Percentiles rank a stretch among this genome's conserved stretches.
Evolutionary conservation across 2,113 vertebrate genomes (phyloP).

Genomic region (Carassius auratus): DNA sequence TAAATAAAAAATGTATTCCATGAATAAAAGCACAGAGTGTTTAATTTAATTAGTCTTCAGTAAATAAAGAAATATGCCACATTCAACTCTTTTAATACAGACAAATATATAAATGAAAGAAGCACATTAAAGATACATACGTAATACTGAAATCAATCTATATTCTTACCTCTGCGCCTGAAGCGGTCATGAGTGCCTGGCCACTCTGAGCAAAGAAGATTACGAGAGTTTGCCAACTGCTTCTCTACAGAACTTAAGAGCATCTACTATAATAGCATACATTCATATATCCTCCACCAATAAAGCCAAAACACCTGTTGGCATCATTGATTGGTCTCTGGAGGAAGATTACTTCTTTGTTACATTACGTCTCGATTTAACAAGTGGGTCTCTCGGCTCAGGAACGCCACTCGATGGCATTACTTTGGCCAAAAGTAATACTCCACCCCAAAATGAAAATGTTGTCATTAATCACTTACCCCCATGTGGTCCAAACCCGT

Average conservation of each 20-base stretch:
- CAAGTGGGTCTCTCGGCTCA: slow-evolving; percentile 70
- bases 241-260: slow-evolving; percentile 50
- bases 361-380: slow-evolving; percentile 69
- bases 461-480: too few relatives aligned
- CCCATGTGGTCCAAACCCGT: too few relatives aligned
- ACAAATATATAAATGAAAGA: neutral
- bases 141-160: neutral
- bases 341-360: slow-evolving; percentile 51
- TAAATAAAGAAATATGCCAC: neutral
- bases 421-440: neutral
- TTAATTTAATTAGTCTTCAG: neutral
- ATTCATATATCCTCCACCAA: neutral
- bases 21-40: neutral
- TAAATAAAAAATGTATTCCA: too few relatives aligned
- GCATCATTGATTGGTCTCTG: slow-evolving; percentile 54
- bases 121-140: neutral
- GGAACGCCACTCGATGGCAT: slow-evolving; percentile 62
- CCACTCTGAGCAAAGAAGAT: slow-evolving; percentile 81
- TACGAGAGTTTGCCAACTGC: slow-evolving; percentile 85
- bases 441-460: too few relatives aligned
- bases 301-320: slow-evolving; percentile 45
- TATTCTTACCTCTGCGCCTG: slow-evolving; percentile 60
- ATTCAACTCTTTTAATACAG: slow-evolving; percentile 1
- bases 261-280: neutral
- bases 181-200: slow-evolving; percentile 69